Conservation (phyloP, 2,113 vertebrate genomes). For the Phodopus roborovskii region DNA sequence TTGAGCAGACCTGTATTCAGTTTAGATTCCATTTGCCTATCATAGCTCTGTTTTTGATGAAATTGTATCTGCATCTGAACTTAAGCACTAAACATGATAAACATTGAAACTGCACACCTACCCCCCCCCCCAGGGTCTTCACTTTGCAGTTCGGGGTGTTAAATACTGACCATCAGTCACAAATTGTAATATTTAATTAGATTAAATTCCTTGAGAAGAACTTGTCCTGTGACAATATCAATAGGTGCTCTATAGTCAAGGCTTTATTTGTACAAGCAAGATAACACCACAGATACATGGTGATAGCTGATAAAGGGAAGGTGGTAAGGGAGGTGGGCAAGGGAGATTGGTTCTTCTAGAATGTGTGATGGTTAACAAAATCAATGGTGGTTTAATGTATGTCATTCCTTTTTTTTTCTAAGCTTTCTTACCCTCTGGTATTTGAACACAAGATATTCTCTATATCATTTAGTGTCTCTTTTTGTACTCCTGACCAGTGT, state of each 20-base stretch:
- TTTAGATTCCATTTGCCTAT: neutral
- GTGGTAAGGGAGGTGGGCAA: neutral
- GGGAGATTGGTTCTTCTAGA: neutral
- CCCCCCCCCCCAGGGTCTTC: too few species aligned
- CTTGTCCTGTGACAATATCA: neutral
- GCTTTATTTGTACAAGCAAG: too few species aligned
- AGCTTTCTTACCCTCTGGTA: constrained; percentile 26
- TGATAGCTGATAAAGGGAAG: neutral
- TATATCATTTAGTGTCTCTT: constrained; percentile 42
- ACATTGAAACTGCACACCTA: neutral
- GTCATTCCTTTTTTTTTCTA: neutral
- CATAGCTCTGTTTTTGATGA: neutral
- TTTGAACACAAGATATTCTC: constrained; percentile 14
- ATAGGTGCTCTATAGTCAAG: neutral
- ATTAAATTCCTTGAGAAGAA: neutral
- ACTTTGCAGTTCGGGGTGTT: neutral
- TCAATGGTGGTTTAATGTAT: neutral
- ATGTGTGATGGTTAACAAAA: constrained; percentile 30
- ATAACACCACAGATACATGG: neutral
- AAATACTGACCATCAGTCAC: neutral
- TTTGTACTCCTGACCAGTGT: neutral
- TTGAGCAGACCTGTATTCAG: neutral
- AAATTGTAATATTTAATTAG: constrained; percentile 9
- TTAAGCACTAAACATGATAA: neutral
- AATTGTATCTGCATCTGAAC: neutral